Evolutionary conservation across 2,113 vertebrate genomes (phyloP).

Genomic region (Spermophilus dauricus): DNA sequence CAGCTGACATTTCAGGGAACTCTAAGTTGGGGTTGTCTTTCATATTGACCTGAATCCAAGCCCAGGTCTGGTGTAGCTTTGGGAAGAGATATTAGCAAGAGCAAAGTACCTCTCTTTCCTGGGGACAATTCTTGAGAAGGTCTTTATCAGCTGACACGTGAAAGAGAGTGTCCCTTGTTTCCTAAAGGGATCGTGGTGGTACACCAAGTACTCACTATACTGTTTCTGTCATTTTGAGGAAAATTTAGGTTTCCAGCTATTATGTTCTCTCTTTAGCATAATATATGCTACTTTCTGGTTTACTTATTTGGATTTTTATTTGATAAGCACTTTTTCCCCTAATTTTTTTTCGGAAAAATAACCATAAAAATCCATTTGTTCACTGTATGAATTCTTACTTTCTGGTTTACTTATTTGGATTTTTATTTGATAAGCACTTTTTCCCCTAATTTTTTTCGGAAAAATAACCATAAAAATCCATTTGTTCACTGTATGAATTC

Average conservation of each 20-base stretch:
- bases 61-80: not conserved
- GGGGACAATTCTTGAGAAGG: not conserved
- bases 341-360: not conserved
- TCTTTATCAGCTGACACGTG: not conserved
- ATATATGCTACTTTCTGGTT: not conserved
- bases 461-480: not conserved
- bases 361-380: not conserved
- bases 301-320: conserved; percentile 19
- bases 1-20: not conserved
- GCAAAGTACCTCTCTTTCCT: not conserved
- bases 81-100: not conserved
- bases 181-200: not conserved
- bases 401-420: not conserved
- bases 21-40: not conserved
- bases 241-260: not conserved
- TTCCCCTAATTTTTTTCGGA: not conserved
- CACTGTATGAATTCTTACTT: not conserved
- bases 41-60: not conserved
- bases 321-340: not conserved
- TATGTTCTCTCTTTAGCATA: not conserved
- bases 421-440: conserved; percentile 47
- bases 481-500: not conserved
- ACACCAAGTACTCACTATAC: not conserved
- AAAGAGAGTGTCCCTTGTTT: not conserved
- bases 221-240: not conserved